These are phyloP conservation scores for Bhutanitis thaidina DNA, from an alignment of 2,888 invertebrate genomes.

Conservation along the genomic window DNA sequence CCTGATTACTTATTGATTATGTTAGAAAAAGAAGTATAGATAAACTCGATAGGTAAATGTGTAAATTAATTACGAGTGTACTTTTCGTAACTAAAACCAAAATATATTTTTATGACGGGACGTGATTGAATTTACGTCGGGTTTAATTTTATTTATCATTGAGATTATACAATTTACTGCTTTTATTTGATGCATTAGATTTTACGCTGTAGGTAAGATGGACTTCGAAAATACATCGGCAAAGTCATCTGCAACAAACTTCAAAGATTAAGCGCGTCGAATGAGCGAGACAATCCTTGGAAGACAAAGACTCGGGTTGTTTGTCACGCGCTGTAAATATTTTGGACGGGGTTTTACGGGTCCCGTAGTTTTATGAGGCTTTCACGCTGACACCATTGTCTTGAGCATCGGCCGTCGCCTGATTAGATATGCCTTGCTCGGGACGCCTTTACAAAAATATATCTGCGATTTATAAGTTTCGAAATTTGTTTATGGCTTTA, in stretches of 20 bases:
- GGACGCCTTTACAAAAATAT: conserved; percentile 32
- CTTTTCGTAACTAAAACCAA: too few species aligned
- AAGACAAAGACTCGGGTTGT: conserved; percentile 61
- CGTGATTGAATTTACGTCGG: too few species aligned
- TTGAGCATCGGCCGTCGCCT: conserved; percentile 43
- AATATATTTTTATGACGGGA: too few species aligned
- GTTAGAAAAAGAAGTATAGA: too few species aligned
- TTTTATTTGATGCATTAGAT: neutral
- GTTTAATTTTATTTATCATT: neutral
- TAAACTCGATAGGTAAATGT: too few species aligned
- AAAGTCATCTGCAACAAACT: conserved; percentile 46
- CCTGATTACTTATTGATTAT: too few species aligned
- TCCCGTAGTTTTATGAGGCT: conserved; percentile 70
- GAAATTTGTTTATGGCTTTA: conserved; percentile 23
- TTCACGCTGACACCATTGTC: conserved; percentile 71
- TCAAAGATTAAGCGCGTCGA: conserved; percentile 60
- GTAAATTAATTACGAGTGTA: too few species aligned
- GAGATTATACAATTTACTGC: neutral
- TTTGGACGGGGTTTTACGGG: conserved; percentile 70
- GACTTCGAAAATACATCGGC: conserved; percentile 36
- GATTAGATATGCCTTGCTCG: conserved; percentile 61
- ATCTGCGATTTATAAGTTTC: conserved; percentile 27
- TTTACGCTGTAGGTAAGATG: conserved; percentile 24
- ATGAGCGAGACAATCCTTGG: conserved; percentile 62
- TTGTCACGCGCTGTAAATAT: conserved; percentile 78